A percentile compares a stretch with the other conserved stretches of the same genome.
These are phyloP conservation scores for Goniozus legneri DNA, from an alignment of 1,140 invertebrate species.

Conservation along the genomic window DNA sequence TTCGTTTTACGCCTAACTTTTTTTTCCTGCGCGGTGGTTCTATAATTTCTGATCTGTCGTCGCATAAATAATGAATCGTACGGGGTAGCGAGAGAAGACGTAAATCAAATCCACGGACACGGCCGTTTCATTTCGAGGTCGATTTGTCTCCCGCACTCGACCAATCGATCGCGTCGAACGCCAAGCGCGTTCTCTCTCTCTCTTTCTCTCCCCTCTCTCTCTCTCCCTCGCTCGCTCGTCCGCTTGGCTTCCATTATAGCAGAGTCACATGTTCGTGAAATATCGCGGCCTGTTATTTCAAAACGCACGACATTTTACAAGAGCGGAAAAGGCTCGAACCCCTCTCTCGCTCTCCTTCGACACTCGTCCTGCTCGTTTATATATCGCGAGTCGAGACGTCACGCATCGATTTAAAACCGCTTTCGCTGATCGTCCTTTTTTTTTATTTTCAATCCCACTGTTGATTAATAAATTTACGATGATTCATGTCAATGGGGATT, in stretches of 20 bases:
- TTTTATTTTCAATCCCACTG: no score
- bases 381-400: no score
- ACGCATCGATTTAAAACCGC: no score
- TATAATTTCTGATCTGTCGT: constrained; percentile 29
- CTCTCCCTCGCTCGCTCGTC: not conserved
- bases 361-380: no score
- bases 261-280: constrained; percentile 32
- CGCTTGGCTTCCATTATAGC: constrained; percentile 3
- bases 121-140: constrained; percentile 34
- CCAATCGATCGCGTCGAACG: constrained; percentile 11
- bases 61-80: constrained; percentile 32
- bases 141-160: constrained; percentile 28
- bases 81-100: constrained; percentile 14
- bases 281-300: constrained; percentile 22
- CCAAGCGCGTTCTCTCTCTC: constrained; percentile 5
- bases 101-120: constrained; percentile 34
- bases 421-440: no score
- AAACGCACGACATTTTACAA: not conserved
- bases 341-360: no score
- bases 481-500: no score
- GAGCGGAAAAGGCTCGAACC: no score
- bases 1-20: no score
- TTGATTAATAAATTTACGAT: no score
- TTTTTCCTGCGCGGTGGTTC: constrained; percentile 13
- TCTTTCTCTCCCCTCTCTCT: not conserved